These are phyloP conservation scores for Nerophis lumbriciformis DNA, from an alignment of 2,113 vertebrate genomes.

Conservation along the genomic window DNA sequence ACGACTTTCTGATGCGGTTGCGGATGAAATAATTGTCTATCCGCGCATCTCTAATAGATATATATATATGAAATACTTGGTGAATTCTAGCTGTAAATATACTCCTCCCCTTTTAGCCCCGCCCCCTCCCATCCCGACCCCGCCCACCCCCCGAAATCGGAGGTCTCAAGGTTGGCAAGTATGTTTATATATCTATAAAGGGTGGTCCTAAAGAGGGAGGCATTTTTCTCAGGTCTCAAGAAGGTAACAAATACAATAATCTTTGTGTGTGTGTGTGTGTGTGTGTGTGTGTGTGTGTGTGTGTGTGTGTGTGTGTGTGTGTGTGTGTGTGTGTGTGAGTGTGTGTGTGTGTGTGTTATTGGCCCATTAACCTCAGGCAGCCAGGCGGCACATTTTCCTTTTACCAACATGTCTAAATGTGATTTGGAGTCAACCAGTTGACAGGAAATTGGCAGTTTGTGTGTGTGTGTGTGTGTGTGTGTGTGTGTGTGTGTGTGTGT, in stretches of 20 bases:
- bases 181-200: too few relatives aligned
- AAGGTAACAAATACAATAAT: background rate
- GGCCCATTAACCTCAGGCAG: slow-evolving; percentile 53
- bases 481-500: background rate
- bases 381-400: slow-evolving; percentile 51
- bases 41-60: too few relatives aligned
- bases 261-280: background rate
- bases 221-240: too few relatives aligned
- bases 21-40: too few relatives aligned
- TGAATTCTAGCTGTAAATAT: too few relatives aligned
- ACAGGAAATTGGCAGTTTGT: slow-evolving; percentile 13
- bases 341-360: background rate
- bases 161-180: too few relatives aligned
- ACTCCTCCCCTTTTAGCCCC: too few relatives aligned
- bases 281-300: background rate
- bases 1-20: too few relatives aligned
- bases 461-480: slow-evolving; percentile 11
- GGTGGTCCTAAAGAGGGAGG: too few relatives aligned
- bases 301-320: background rate
- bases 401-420: slow-evolving; percentile 21
- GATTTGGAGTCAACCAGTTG: slow-evolving; percentile 37
- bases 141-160: too few relatives aligned
- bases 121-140: too few relatives aligned
- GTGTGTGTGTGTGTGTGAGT: background rate
- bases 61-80: too few relatives aligned